These are phyloP conservation scores for Ditylenchus dipsaci DNA, from an alignment of 1,140 invertebrate genomes.

Conservation along the genomic window DNA sequence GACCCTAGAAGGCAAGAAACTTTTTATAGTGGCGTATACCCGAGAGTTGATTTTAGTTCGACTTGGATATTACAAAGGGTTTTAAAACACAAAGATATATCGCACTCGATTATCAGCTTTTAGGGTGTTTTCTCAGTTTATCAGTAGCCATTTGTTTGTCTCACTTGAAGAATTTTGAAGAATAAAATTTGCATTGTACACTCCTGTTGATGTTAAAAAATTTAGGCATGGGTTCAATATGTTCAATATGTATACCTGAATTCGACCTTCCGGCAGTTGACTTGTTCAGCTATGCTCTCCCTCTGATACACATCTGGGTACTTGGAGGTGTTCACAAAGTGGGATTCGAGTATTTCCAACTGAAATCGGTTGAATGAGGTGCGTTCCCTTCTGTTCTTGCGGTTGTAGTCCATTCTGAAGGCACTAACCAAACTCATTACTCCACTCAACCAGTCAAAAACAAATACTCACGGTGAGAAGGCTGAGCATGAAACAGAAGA, in stretches of 20 bases:
- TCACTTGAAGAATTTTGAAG: too few relatives aligned
- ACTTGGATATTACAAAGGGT: too few relatives aligned
- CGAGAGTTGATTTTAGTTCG: too few relatives aligned
- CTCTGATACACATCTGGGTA: conserved; percentile 11
- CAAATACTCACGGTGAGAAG: background rate
- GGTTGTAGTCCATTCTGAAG: conserved; percentile 8
- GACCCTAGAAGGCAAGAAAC: too few relatives aligned
- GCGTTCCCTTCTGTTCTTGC: conserved; percentile 6
- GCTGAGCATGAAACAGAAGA: background rate
- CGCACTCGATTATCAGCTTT: too few relatives aligned
- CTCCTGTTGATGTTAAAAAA: too few relatives aligned
- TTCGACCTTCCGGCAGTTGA: conserved; percentile 1
- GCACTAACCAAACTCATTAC: background rate
- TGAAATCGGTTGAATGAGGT: conserved; percentile 5
- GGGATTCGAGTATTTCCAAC: conserved; percentile 1
- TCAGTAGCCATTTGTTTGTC: too few relatives aligned
- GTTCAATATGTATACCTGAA: background rate
- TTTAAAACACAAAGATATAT: too few relatives aligned
- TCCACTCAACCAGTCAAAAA: background rate
- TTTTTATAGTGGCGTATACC: too few relatives aligned
- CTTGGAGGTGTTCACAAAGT: background rate
- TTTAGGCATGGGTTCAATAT: background rate
- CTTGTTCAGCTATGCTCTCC: conserved; percentile 3
- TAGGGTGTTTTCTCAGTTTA: too few relatives aligned
- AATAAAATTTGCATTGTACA: too few relatives aligned